These are phyloP conservation scores for Beroe ovata DNA, from an alignment of 37 sponge, comb jelly and placozoan species.

Conservation along the genomic window DNA sequence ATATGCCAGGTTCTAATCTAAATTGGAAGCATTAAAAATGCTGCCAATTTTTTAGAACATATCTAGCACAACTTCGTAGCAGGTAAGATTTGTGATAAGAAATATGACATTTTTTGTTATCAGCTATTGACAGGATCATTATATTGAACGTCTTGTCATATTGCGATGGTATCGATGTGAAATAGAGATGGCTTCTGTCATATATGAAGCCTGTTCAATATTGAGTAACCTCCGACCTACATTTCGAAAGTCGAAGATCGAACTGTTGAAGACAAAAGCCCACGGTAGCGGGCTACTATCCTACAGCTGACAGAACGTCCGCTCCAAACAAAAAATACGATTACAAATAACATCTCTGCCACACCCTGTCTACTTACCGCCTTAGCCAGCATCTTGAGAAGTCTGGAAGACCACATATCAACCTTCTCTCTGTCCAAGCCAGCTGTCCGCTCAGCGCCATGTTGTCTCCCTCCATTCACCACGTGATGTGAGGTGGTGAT, in stretches of 20 bases:
- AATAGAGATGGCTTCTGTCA: background rate
- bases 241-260: too few relatives aligned
- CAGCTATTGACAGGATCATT: background rate
- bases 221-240: too few relatives aligned
- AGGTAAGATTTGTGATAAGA: background rate
- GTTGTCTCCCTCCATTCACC: background rate
- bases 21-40: background rate
- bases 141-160: background rate
- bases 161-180: background rate
- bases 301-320: too few relatives aligned
- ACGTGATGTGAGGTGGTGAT: too few relatives aligned
- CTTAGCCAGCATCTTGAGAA: background rate
- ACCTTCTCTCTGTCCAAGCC: background rate
- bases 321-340: too few relatives aligned
- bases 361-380: too few relatives aligned
- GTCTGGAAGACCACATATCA: background rate
- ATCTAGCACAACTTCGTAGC: too few relatives aligned
- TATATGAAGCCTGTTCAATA: too few relatives aligned
- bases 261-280: too few relatives aligned
- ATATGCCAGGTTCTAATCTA: too few relatives aligned
- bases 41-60: background rate
- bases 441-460: background rate
- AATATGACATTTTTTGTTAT: background rate
- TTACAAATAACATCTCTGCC: too few relatives aligned
- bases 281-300: too few relatives aligned